Percentiles rank a stretch among this genome's conserved stretches.
These are phyloP conservation scores for Orius insidiosus DNA, from an alignment of 1,140 invertebrate species.

Conservation along the genomic window DNA sequence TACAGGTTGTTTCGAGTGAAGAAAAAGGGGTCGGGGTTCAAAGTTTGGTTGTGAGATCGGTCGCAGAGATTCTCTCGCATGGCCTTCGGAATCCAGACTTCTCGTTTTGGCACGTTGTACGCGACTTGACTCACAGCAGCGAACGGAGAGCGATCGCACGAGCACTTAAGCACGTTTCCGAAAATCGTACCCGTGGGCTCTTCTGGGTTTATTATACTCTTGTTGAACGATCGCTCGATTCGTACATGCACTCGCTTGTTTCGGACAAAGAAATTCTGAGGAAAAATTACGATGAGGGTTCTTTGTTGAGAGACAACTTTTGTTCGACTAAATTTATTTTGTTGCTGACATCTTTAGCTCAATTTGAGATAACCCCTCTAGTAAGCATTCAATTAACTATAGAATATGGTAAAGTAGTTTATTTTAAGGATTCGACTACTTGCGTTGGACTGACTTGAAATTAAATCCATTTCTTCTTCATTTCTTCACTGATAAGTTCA, in stretches of 20 bases:
- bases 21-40: slow-evolving; percentile 7
- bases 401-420: not conserved
- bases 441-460: slow-evolving; percentile 6
- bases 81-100: slow-evolving; percentile 5
- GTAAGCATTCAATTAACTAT: slow-evolving; percentile 7
- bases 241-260: slow-evolving; percentile 10
- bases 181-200: slow-evolving; percentile 6
- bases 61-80: slow-evolving; percentile 11
- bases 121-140: slow-evolving; percentile 11
- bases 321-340: slow-evolving; percentile 8
- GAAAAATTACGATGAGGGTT: slow-evolving; percentile 7
- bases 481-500: not conserved
- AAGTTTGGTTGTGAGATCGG: slow-evolving; percentile 7
- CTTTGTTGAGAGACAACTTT: slow-evolving; percentile 5
- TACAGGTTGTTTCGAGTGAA: slow-evolving; percentile 5
- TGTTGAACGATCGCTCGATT: slow-evolving; percentile 13
- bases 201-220: slow-evolving; percentile 15
- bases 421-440: slow-evolving; percentile 8
- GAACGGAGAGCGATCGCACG: slow-evolving; percentile 8
- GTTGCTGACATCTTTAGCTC: slow-evolving; percentile 1
- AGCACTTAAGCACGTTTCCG: slow-evolving; percentile 10
- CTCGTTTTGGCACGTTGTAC: slow-evolving; percentile 14
- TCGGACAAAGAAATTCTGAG: slow-evolving; percentile 3
- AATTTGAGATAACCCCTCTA: slow-evolving; percentile 8
- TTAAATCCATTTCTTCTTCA: not conserved